Conservation (phyloP, 2,113 vertebrate species). For the Phalacrocorax brasilianus region DNA sequence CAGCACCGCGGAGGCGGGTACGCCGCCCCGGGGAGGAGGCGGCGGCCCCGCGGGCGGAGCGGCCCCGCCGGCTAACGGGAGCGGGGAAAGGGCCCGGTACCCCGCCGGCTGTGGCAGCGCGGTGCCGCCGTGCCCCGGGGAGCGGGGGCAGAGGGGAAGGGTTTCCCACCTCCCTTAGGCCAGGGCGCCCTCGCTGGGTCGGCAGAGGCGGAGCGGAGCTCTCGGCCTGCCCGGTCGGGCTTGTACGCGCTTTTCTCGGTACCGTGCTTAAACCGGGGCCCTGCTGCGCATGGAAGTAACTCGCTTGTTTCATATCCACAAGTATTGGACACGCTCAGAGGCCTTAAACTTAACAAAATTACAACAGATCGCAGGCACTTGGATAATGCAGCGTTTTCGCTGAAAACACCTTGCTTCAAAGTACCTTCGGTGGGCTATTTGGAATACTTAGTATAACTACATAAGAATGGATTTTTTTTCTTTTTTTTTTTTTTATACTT, state of each 20-base stretch:
- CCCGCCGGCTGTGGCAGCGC: accelerated
- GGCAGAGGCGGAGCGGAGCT: neutral
- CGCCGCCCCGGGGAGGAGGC: neutral
- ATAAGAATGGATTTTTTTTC: neutral
- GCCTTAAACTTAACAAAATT: neutral
- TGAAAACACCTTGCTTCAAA: neutral
- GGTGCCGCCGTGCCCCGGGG: neutral
- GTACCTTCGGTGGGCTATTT: accelerated
- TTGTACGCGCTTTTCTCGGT: accelerated
- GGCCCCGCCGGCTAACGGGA: neutral
- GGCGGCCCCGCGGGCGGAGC: neutral
- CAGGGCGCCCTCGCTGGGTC: neutral
- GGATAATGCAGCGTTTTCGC: neutral
- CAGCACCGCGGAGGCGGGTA: neutral
- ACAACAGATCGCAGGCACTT: neutral
- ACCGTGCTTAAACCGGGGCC: accelerated
- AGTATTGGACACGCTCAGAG: neutral
- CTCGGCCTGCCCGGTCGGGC: accelerated
- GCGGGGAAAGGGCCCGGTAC: neutral
- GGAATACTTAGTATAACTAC: neutral
- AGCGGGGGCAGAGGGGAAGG: accelerated
- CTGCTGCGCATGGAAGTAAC: accelerated
- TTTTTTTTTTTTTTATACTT: neutral
- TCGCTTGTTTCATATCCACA: accelerated
- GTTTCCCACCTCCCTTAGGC: accelerated